Evolutionary conservation across 1,140 invertebrate species (phyloP).

Genomic region (Hycleus phaleratus): DNA sequence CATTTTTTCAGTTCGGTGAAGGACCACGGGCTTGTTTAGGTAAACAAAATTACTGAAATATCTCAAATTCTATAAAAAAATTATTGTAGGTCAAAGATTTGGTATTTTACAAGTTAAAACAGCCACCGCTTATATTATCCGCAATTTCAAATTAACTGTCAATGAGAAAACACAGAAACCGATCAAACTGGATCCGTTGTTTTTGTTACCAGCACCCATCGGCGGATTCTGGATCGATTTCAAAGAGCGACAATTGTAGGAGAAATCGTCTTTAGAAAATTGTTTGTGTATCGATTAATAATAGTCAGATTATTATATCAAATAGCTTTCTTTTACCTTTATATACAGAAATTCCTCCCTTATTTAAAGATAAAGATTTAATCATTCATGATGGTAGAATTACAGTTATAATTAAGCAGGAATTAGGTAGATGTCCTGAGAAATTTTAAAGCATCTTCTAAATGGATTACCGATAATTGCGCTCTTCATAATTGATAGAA

Average conservation of each 20-base stretch:
- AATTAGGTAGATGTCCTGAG: too few relatives aligned
- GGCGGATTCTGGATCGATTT: conserved; percentile 40
- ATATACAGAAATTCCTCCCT: too few relatives aligned
- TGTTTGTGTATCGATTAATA: too few relatives aligned
- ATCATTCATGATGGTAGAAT: too few relatives aligned
- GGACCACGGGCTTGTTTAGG: conserved; percentile 57
- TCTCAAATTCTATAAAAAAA: background rate
- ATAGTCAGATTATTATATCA: too few relatives aligned
- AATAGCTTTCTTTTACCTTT: too few relatives aligned
- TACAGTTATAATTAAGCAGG: too few relatives aligned
- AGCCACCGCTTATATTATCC: conserved; percentile 42
- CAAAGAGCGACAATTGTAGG: conserved; percentile 18
- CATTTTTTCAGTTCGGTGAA: conserved; percentile 56
- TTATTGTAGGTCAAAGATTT: conserved; percentile 55
- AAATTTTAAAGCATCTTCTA: too few relatives aligned
- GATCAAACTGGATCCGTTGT: conserved; percentile 18
- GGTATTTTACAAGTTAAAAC: conserved; percentile 45
- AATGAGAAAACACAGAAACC: conserved; percentile 23
- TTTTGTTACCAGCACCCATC: conserved; percentile 28
- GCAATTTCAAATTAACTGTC: conserved; percentile 37
- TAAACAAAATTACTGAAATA: conserved; percentile 12
- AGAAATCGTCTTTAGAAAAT: background rate
- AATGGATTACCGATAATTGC: too few relatives aligned
- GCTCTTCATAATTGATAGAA: too few relatives aligned
- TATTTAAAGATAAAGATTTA: too few relatives aligned